Evolutionary conservation across 2,113 vertebrate species (phyloP).

Genomic region (Nannospalax galili): DNA sequence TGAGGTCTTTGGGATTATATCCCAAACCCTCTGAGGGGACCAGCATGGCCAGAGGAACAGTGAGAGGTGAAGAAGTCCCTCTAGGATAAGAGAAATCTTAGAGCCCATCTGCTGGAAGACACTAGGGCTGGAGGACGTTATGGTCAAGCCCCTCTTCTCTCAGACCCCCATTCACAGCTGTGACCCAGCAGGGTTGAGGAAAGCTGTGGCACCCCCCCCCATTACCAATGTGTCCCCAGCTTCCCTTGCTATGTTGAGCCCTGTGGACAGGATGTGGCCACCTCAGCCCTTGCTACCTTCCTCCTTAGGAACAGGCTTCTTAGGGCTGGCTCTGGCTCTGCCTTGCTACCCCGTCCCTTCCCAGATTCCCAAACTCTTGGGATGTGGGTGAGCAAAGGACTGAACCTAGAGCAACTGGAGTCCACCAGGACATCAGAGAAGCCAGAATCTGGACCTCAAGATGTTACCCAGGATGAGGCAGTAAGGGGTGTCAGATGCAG

Average conservation of each 20-base stretch:
- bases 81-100: not conserved
- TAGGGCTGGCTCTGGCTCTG: rapidly evolving
- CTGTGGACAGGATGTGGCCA: not conserved
- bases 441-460: too few relatives aligned
- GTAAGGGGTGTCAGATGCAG: not conserved
- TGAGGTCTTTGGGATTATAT: not conserved
- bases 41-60: too few relatives aligned
- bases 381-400: too few relatives aligned
- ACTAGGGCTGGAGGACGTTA: not conserved
- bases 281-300: rapidly evolving
- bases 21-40: too few relatives aligned
- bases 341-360: too few relatives aligned
- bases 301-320: not conserved
- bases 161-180: not conserved
- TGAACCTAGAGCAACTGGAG: not conserved
- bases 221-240: not conserved
- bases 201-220: not conserved
- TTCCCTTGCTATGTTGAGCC: rapidly evolving
- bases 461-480: rapidly evolving
- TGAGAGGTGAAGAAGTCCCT: too few relatives aligned
- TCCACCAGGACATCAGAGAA: rapidly evolving
- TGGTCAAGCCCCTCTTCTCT: not conserved
- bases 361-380: not conserved
- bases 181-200: not conserved
- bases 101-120: not conserved